Conservation (phyloP, 2,113 vertebrate genomes). For the Galemys pyrenaicus region DNA sequence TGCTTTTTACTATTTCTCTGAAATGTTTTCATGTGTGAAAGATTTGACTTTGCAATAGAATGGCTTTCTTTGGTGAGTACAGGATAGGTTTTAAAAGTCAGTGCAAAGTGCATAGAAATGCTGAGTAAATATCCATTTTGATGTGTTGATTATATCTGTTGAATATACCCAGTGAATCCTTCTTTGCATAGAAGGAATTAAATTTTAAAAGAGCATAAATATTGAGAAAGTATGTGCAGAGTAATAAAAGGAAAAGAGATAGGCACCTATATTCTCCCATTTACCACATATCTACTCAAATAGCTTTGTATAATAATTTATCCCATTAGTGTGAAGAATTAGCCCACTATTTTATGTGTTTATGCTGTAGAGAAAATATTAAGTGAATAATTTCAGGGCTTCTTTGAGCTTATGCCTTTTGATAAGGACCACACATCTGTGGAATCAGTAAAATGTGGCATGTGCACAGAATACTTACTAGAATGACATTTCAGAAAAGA, state of each 20-base stretch:
- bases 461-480: not conserved
- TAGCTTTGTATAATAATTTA: not conserved
- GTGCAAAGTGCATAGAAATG: not conserved
- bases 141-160: not conserved
- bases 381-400: not conserved
- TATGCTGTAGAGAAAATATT: not conserved
- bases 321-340: not conserved
- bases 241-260: not conserved
- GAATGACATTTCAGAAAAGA: not conserved
- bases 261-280: not conserved
- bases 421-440: not conserved
- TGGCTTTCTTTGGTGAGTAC: not conserved
- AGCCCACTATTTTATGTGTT: not conserved
- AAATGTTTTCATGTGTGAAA: slow-evolving; percentile 3
- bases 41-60: not conserved
- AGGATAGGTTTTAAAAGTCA: slow-evolving; percentile 20
- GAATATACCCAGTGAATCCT: not conserved
- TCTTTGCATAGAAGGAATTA: not conserved
- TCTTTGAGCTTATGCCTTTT: not conserved
- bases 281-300: not conserved
- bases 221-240: not conserved
- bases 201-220: not conserved
- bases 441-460: not conserved
- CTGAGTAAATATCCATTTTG: not conserved
- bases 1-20: not conserved